Evolutionary conservation across 2,113 vertebrate genomes (phyloP).

Genomic region (Myiozetetes cayanensis): DNA sequence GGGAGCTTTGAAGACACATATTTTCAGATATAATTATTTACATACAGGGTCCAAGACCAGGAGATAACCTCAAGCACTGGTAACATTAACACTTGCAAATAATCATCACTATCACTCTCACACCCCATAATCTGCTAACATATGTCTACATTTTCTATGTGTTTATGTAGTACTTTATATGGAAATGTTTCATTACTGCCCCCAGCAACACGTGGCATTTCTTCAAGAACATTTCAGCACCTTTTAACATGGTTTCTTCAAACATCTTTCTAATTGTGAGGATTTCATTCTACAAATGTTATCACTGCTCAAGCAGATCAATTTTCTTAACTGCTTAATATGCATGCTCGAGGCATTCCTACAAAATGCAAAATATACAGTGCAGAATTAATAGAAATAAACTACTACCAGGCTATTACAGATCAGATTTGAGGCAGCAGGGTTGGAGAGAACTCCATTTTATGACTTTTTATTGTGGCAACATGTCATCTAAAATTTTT

Average conservation of each 20-base stretch:
- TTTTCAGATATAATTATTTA: constrained; percentile 37
- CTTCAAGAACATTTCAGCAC: constrained; percentile 62
- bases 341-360: constrained; percentile 42
- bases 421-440: constrained; percentile 17
- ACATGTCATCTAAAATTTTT: not conserved
- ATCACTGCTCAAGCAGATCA: constrained; percentile 56
- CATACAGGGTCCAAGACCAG: constrained; percentile 10
- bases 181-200: constrained; percentile 63
- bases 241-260: constrained; percentile 56
- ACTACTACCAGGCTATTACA: constrained; percentile 29
- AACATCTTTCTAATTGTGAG: constrained; percentile 54
- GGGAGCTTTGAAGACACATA: not conserved
- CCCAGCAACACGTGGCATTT: constrained; percentile 66
- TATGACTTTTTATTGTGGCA: not conserved
- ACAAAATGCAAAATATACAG: constrained; percentile 48
- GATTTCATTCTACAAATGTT: constrained; percentile 60
- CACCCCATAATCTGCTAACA: constrained; percentile 61
- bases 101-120: constrained; percentile 57
- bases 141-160: constrained; percentile 47
- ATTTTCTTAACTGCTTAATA: constrained; percentile 61
- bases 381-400: constrained; percentile 32
- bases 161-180: constrained; percentile 63
- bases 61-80: constrained; percentile 44
- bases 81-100: constrained; percentile 59
- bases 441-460: not conserved